Conservation (phyloP, 2,113 vertebrate genomes). For the Apistogramma diplotaenia region DNA sequence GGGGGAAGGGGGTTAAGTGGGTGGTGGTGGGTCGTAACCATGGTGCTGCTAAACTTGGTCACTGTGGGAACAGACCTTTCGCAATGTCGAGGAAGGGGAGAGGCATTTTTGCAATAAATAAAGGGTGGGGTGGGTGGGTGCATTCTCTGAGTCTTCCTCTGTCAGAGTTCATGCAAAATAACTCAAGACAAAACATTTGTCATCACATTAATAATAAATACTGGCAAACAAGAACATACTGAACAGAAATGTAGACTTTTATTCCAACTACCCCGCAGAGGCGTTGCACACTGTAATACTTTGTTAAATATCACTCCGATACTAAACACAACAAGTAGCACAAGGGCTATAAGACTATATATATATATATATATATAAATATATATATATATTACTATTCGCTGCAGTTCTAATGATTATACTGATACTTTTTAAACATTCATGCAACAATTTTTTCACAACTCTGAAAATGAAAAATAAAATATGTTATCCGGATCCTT, state of each 20-base stretch:
- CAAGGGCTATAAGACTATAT: not conserved
- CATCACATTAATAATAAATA: not conserved
- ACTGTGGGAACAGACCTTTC: slow-evolving; percentile 65
- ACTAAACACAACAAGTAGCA: not conserved
- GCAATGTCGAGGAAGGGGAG: slow-evolving; percentile 27
- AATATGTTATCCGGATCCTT: not conserved
- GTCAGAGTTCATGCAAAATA: not conserved
- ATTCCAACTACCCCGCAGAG: not conserved
- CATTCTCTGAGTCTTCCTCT: not conserved
- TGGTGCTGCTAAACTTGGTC: slow-evolving; percentile 59
- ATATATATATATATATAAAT: too few relatives aligned
- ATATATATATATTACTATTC: too few relatives aligned
- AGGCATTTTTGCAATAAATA: not conserved
- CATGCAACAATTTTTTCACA: not conserved
- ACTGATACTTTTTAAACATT: not conserved
- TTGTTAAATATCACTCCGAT: not conserved
- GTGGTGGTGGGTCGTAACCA: slow-evolving; percentile 60
- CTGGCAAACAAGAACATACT: not conserved
- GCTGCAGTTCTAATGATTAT: not conserved
- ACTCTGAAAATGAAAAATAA: not conserved
- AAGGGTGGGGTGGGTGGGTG: not conserved
- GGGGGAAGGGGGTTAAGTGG: not conserved
- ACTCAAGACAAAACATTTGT: not conserved
- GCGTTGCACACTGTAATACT: too few relatives aligned
- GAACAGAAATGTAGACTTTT: not conserved